Percentiles rank a stretch among this genome's conserved stretches.
Evolutionary conservation across 2,797 vertebrate species (phyloP).

Genomic region (Paratrypauchen microcephalus): DNA sequence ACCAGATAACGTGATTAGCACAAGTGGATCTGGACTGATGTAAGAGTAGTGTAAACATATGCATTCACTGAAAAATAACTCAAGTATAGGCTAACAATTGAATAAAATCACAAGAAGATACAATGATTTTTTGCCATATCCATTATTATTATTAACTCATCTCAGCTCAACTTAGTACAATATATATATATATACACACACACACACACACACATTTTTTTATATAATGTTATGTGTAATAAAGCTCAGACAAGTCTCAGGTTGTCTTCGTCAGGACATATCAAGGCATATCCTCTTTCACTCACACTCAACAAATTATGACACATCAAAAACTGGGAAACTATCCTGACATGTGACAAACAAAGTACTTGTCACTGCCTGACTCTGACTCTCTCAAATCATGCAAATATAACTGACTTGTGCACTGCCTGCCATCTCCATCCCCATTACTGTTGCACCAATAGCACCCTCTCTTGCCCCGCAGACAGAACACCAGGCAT

Average conservation of each 20-base stretch:
- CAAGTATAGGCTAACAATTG: not conserved
- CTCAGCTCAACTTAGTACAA: too few species aligned
- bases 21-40: slow-evolving; percentile 2
- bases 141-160: too few species aligned
- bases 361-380: slow-evolving; percentile 11
- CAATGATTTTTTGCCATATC: too few species aligned
- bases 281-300: not conserved
- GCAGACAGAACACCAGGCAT: slow-evolving; percentile 35
- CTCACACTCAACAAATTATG: not conserved
- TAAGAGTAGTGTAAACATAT: not conserved
- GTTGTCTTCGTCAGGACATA: too few species aligned
- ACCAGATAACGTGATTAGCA: slow-evolving; percentile 6
- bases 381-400: slow-evolving; percentile 24
- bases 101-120: not conserved
- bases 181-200: too few species aligned
- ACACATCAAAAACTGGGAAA: not conserved
- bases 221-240: too few species aligned
- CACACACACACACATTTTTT: too few species aligned
- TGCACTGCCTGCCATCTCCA: slow-evolving; percentile 20
- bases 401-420: slow-evolving; percentile 42
- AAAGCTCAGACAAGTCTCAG: too few species aligned
- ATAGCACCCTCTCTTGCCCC: slow-evolving; percentile 38
- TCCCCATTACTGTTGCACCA: slow-evolving; percentile 25
- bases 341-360: slow-evolving; percentile 3
- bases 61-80: not conserved